Evolutionary conservation across 1,140 invertebrate species (phyloP).

Genomic region (Planococcus citri): DNA sequence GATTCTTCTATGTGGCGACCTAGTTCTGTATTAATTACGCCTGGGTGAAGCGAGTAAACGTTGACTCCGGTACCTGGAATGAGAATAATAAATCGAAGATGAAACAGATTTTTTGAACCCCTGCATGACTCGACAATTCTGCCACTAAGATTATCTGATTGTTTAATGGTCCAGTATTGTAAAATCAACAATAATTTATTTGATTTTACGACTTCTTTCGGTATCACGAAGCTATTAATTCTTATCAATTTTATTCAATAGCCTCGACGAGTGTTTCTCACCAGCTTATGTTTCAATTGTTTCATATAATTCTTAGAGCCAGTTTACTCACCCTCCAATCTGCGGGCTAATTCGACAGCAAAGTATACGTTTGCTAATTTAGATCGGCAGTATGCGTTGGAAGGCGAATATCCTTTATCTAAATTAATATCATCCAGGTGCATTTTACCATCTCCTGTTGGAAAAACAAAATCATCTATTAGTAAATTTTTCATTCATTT

Average conservation of each 20-base stretch:
- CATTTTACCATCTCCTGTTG: conserved; percentile 24
- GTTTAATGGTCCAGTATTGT: too few species aligned
- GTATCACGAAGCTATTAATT: too few species aligned
- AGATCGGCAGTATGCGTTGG: conserved; percentile 53
- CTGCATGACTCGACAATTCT: too few species aligned
- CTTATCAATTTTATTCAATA: too few species aligned
- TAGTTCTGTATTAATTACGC: conserved; percentile 59
- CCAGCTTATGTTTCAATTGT: too few species aligned
- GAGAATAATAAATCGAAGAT: background rate
- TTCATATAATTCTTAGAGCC: too few species aligned
- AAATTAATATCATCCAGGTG: conserved; percentile 30
- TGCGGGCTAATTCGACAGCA: conserved; percentile 44
- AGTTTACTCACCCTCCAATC: conserved; percentile 43
- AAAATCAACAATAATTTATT: too few species aligned
- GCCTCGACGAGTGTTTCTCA: too few species aligned
- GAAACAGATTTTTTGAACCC: background rate
- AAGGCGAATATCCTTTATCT: conserved; percentile 47
- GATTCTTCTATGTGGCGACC: conserved; percentile 49
- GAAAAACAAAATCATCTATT: background rate
- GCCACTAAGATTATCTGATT: too few species aligned
- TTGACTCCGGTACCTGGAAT: conserved; percentile 43
- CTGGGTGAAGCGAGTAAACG: conserved; percentile 57
- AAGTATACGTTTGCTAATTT: conserved; percentile 66
- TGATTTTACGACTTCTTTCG: too few species aligned
- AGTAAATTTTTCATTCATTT: too few species aligned